A percentile compares a stretch with the other conserved stretches of the same genome.
Conservation (phyloP, 2,113 vertebrate genomes). For the Hiodon tergisus region DNA sequence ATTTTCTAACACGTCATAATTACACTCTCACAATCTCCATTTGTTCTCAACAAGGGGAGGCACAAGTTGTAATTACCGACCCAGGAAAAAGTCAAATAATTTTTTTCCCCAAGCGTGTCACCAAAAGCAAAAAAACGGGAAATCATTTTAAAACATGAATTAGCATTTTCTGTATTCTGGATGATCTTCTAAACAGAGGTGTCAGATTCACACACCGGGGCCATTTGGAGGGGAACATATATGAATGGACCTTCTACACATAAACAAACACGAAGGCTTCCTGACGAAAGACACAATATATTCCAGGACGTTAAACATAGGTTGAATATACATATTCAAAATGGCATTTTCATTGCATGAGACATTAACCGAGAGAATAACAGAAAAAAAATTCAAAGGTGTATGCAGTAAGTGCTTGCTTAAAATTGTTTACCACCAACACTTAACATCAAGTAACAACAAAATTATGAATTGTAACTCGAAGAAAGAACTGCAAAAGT, state of each 20-base stretch:
- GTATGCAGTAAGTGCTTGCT: background rate
- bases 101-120: background rate
- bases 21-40: background rate
- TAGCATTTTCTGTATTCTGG: no score
- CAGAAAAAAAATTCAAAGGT: background rate
- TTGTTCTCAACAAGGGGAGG: background rate
- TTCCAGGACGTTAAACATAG: background rate
- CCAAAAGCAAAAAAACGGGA: no score
- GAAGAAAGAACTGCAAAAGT: background rate
- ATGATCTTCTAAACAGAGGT: background rate
- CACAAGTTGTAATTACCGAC: no score
- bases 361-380: background rate
- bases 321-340: background rate
- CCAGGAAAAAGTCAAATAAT: background rate
- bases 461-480: background rate
- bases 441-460: background rate
- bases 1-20: background rate
- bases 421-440: background rate
- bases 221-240: no score
- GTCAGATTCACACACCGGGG: no score
- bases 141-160: no score
- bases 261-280: background rate
- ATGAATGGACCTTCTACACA: background rate
- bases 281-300: background rate
- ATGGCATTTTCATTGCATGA: background rate